Base-by-base conservation (phyloP, 2,113 vertebrate species). In the Chroicocephalus ridibundus region DNA sequence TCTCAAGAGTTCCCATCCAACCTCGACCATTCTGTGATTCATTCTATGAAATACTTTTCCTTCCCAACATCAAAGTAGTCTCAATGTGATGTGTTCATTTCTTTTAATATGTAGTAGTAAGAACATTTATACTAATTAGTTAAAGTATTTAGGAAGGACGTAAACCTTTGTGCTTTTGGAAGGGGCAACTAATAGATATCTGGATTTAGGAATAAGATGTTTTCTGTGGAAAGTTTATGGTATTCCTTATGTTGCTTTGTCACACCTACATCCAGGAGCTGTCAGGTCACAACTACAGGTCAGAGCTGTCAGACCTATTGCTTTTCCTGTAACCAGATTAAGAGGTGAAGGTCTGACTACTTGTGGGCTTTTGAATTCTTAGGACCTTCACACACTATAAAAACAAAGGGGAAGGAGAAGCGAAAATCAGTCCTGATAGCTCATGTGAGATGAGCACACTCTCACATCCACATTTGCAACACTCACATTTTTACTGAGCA, bases 391-490 rank as follows among this genome's bases (percentile, higher is more conserved):
- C 44, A 36, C 4, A 8, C 32, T 38, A 46, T 20, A 26, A 29
- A 87, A 79, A 32, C 27, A 40, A 85, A 87, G 24, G n/a, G 58
- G 86, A 95, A 93, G 86, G 27, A 90, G 95, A 95, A 95, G 46
- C 3, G 47, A 96, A 94, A 97, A 74, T 74, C 40, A 61, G 5
- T 93, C 69, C 42, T 9, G 20, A 1, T 71, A 71, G 36, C 52
- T 92, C 79, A 44, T 32, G 57, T 58, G 62, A 82, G 81, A 62
- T 62, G 29, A 88, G 29, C 40, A 14, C 19, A 3, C 6, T 90
- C 64, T 93, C 62, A 88, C 51, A 93, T 95, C 84, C 58, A 55
- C 46, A 26, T 91, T 94, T 89, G 40, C 25, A 82, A 38, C 17
- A 11, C 42, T 77, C 74, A 15, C 1, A 5, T 49, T 75, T 95